These are phyloP conservation scores for Pelvicachromis taeniatus DNA, from an alignment of 2,113 vertebrate genomes.

Conservation along the genomic window DNA sequence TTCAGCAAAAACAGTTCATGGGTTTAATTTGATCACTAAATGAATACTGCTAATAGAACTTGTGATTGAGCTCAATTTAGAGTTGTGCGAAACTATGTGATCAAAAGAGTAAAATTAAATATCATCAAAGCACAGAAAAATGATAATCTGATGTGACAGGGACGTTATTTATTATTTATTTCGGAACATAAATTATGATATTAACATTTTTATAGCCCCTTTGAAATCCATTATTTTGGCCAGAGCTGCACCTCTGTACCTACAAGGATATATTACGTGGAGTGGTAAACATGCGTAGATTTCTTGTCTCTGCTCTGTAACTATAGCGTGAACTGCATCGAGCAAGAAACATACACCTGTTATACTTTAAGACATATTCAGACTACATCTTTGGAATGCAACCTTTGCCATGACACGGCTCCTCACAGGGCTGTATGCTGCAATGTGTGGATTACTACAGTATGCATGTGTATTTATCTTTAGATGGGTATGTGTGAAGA, in stretches of 20 bases:
- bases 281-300: background rate
- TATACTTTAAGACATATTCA: conserved; percentile 34
- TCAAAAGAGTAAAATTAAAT: background rate
- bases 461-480: background rate
- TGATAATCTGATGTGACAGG: background rate
- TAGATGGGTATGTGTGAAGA: background rate
- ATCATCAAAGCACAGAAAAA: background rate
- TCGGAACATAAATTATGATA: background rate
- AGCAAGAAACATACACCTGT: conserved; percentile 3
- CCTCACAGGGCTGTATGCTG: background rate
- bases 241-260: background rate
- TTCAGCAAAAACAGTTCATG: background rate
- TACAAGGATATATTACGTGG: background rate
- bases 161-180: background rate
- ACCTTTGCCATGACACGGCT: conserved; percentile 34
- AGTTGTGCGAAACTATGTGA: too few relatives aligned
- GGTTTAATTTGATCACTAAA: background rate
- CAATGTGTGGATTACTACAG: background rate
- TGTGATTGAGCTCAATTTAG: background rate
- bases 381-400: conserved; percentile 30
- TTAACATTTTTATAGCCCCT: background rate
- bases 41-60: accelerated
- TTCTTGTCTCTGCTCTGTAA: background rate
- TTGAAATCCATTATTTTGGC: background rate
- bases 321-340: conserved; percentile 11